Base-by-base conservation (phyloP, 2,113 vertebrate species). In the Pholis gunnellus region DNA sequence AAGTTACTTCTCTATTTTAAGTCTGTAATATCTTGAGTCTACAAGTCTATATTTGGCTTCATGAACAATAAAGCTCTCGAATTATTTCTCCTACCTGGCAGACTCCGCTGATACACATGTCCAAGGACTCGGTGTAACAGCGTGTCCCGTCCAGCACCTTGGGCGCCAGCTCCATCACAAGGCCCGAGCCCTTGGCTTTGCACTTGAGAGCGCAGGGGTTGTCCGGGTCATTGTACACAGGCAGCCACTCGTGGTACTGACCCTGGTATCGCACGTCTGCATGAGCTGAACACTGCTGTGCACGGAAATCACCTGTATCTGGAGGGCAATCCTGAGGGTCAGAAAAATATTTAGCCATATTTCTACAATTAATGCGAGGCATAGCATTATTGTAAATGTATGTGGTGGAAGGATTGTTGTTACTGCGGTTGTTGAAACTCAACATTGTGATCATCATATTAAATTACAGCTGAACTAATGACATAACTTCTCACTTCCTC, bases 101-200 rank as follows among this genome's bases (percentile, higher is more conserved):
- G 65, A 95, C 91, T 48, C 98, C 98, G 42, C 97, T 99, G 94
- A 99, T 99, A 89, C 98, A 99, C 97, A 99, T 99, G 88, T 99
- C 97, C 93, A 99, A 86, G 11, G 98, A 98, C 90, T 98, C 98
- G 1, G 97, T 97, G 89, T 99, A 98, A 91, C 98, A 99, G 2
- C 98, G 96, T 0, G 98, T 99, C 15, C 98, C 98, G 42, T 99
- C 98, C 82, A 99, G 94, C 79, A 99, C 98, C 77, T 99, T 99
- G 0, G 98, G 98, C 0, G 98, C 97, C 75, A 99, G 93, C 85
- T 99, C 98, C 83, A 98, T 95, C 82, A 99, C 84, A 9, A 97
- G 89, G 72, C 94, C 85, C 0, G 92, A 94, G 56, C 90, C 97
- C 89, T 95, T 96, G 83, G 97, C 97, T 78, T 96, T 96, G 85